A percentile compares a stretch with the other conserved stretches of the same genome.
phyloP scores from a whole-genome alignment of 1,140 invertebrate genomes.

The Batillaria attramentaria region DNA sequence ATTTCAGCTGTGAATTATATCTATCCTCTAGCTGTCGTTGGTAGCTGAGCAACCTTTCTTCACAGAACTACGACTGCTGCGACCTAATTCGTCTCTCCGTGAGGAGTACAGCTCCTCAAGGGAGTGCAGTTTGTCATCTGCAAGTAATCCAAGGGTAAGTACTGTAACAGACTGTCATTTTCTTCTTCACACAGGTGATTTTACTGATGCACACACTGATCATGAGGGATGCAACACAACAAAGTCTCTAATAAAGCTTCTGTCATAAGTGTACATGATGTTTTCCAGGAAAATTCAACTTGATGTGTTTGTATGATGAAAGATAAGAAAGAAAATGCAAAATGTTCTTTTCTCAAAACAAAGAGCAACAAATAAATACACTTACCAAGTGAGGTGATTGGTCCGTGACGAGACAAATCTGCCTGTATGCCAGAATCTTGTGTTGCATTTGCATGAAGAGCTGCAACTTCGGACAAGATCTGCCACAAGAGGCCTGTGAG shows the following conservation, averaged over 20 bases:
- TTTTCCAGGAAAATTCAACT: no score
- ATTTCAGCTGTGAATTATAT: constrained; percentile 61
- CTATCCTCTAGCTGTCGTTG: constrained; percentile 67
- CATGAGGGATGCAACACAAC: no score
- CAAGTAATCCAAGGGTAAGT: constrained; percentile 29
- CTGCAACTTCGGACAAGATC: constrained; percentile 61
- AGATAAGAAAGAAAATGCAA: no score
- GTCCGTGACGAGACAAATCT: constrained; percentile 58
- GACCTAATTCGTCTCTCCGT: constrained; percentile 57
- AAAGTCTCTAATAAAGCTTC: no score
- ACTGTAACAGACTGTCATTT: no score
- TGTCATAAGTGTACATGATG: no score
- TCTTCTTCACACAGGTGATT: neutral
- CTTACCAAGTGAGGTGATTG: constrained; percentile 60
- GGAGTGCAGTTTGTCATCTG: constrained; percentile 66
- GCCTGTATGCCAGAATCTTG: constrained; percentile 59
- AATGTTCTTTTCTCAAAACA: no score
- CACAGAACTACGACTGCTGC: constrained; percentile 50
- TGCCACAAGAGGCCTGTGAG: constrained; percentile 68
- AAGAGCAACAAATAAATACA: no score
- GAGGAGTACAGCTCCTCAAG: constrained; percentile 66
- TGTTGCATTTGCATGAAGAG: constrained; percentile 54
- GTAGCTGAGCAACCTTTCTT: constrained; percentile 66
- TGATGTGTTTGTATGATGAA: no score
- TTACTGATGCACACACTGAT: neutral